Evolutionary conservation across 2,797 vertebrate genomes (phyloP).

Genomic region (Molossus molossus): DNA sequence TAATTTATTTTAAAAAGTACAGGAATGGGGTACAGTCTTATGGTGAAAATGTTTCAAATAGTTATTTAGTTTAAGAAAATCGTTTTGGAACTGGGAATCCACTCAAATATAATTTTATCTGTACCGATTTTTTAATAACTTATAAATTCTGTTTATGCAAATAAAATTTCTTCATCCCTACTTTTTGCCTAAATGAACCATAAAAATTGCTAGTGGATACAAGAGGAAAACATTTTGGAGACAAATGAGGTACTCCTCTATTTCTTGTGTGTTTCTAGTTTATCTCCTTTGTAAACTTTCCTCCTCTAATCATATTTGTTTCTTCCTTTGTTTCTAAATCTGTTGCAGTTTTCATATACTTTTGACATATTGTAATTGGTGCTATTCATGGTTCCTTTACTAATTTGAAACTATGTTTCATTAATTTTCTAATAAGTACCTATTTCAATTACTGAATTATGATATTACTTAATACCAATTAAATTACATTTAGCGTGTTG

Average conservation of each 20-base stretch:
- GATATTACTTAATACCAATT: background rate
- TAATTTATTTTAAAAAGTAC: background rate
- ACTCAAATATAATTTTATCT: background rate
- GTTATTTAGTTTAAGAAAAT: background rate
- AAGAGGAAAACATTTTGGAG: background rate
- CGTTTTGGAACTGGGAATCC: background rate
- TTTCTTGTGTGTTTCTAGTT: conserved; percentile 12
- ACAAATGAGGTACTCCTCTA: background rate
- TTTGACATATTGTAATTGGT: background rate
- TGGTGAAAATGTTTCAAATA: background rate
- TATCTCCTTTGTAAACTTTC: background rate
- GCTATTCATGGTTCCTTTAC: background rate
- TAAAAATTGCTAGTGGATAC: background rate
- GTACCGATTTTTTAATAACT: conserved; percentile 7
- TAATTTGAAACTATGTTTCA: background rate
- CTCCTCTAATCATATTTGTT: background rate
- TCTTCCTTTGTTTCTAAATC: conserved; percentile 25
- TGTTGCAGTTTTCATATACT: background rate
- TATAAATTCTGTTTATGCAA: conserved; percentile 46
- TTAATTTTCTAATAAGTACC: conserved; percentile 1
- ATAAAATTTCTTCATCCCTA: background rate
- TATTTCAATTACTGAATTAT: conserved; percentile 42
- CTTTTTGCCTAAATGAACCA: conserved; percentile 39
- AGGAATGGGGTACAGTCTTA: background rate
- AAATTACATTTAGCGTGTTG: conserved; percentile 9